phyloP scores from a whole-genome alignment of 2,888 invertebrate species.

The Plagodis pulveraria region DNA sequence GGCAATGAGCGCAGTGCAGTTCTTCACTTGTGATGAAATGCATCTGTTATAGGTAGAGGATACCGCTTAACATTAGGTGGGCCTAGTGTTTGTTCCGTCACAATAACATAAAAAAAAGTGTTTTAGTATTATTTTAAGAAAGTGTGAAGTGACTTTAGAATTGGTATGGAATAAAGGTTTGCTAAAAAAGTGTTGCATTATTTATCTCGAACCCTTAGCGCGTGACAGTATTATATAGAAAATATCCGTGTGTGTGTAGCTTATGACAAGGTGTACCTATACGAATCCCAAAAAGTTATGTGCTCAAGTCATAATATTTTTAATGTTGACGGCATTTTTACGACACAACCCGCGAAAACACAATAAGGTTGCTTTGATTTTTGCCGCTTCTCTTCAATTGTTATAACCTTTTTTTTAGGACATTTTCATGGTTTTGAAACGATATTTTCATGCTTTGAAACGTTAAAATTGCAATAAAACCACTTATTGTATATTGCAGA shows the following conservation, averaged over 20 bases:
- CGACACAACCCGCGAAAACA: conserved; percentile 2
- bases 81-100: too few species aligned
- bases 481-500: conserved; percentile 12
- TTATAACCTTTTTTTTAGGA: conserved; percentile 6
- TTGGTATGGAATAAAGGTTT: not conserved
- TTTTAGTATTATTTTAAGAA: too few species aligned
- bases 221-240: not conserved
- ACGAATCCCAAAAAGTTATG: conserved; percentile 1
- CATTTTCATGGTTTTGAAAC: conserved; percentile 2
- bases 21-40: too few species aligned
- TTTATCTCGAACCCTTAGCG: too few species aligned
- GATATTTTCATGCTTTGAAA: conserved; percentile 12
- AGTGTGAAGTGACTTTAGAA: too few species aligned
- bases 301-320: conserved; percentile 8
- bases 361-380: conserved; percentile 16
- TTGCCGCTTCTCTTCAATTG: conserved; percentile 4
- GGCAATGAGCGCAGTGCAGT: too few species aligned
- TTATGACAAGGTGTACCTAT: not conserved
- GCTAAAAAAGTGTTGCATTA: not conserved
- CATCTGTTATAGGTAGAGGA: too few species aligned
- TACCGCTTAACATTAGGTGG: too few species aligned
- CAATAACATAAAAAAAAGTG: too few species aligned
- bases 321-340: conserved; percentile 7
- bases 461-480: conserved; percentile 16
- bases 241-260: not conserved